These are phyloP conservation scores for Lasioglossum baleicum DNA, from an alignment of 1,140 invertebrate genomes.

Conservation along the genomic window DNA sequence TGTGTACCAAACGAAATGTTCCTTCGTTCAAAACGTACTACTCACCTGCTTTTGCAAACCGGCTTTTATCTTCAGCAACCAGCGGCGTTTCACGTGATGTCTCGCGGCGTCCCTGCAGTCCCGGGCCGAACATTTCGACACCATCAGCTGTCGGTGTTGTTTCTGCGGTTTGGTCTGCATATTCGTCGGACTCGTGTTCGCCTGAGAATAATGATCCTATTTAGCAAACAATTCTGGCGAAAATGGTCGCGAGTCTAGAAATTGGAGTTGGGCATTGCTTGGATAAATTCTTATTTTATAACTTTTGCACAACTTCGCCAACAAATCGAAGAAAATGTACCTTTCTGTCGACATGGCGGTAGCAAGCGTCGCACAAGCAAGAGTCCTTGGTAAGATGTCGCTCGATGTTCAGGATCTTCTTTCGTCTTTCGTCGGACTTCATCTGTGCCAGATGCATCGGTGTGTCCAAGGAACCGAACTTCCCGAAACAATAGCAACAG, in stretches of 20 bases:
- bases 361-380: conserved; percentile 91
- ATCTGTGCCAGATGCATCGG: conserved; percentile 92
- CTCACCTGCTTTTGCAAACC: conserved; percentile 86
- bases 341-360: conserved; percentile 89
- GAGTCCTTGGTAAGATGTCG: conserved; percentile 89
- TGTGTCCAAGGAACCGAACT: conserved; percentile 91
- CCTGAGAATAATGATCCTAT: conserved; percentile 53
- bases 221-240: not conserved
- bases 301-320: too few relatives aligned
- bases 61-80: conserved; percentile 86
- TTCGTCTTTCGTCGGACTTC: conserved; percentile 88
- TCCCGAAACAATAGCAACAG: conserved; percentile 91
- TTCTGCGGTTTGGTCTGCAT: conserved; percentile 74
- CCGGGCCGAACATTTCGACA: conserved; percentile 73
- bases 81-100: conserved; percentile 87
- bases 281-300: too few relatives aligned
- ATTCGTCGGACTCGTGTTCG: conserved; percentile 76
- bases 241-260: not conserved
- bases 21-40: not conserved
- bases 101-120: conserved; percentile 83
- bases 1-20: not conserved
- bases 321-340: conserved; percentile 75
- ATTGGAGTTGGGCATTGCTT: too few relatives aligned
- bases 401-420: conserved; percentile 87
- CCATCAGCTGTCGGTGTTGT: conserved; percentile 75